A percentile compares a stretch with the other conserved stretches of the same genome.
These are phyloP conservation scores for Temnothorax curvispinosus DNA, from an alignment of 1,140 invertebrate species.

Conservation along the genomic window DNA sequence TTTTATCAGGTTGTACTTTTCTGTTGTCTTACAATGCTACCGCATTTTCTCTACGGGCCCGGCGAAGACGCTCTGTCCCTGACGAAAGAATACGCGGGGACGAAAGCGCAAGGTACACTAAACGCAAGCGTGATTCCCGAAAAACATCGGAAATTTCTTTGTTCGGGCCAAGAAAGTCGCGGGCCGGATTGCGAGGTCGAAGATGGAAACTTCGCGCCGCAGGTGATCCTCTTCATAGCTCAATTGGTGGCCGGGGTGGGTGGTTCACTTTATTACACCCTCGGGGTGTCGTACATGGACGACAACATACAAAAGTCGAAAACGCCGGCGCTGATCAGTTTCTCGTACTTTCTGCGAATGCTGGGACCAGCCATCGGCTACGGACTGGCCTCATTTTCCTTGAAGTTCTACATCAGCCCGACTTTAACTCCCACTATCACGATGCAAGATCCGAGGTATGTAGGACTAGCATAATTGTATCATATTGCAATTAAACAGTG, in stretches of 20 bases:
- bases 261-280: slow-evolving; percentile 88
- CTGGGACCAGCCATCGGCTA: slow-evolving; percentile 91
- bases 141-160: slow-evolving; percentile 82
- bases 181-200: slow-evolving; percentile 85
- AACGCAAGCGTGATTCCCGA: slow-evolving; percentile 71
- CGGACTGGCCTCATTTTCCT: slow-evolving; percentile 89
- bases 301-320: slow-evolving; percentile 90
- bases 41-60: slow-evolving; percentile 91
- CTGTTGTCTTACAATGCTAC: slow-evolving; percentile 90
- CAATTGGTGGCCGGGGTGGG: slow-evolving; percentile 90
- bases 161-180: slow-evolving; percentile 77
- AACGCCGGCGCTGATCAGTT: slow-evolving; percentile 89
- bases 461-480: neutral
- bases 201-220: slow-evolving; percentile 88
- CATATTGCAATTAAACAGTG: neutral
- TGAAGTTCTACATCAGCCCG: slow-evolving; percentile 90
- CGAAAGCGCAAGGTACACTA: slow-evolving; percentile 59
- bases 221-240: slow-evolving; percentile 88
- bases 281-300: slow-evolving; percentile 91
- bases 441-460: slow-evolving; percentile 88
- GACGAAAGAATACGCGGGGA: slow-evolving; percentile 87
- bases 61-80: slow-evolving; percentile 89
- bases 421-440: slow-evolving; percentile 89
- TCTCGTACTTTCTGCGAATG: slow-evolving; percentile 90
- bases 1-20: slow-evolving; percentile 87